Conservation (phyloP, 2,113 vertebrate genomes). For the Anarrhichthys ocellatus region DNA sequence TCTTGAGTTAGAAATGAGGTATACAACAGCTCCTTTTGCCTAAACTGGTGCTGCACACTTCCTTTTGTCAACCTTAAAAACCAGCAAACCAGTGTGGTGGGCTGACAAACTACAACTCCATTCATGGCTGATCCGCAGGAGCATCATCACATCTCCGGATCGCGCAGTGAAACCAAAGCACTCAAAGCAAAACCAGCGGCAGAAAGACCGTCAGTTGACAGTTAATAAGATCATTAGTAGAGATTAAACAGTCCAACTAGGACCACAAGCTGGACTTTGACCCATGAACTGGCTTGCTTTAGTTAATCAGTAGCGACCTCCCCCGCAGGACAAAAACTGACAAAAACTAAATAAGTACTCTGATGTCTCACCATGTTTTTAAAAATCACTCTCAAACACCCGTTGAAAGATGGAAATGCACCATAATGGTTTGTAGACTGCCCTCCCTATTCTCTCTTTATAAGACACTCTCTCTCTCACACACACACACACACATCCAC, state of each 20-base stretch:
- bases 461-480: conserved; percentile 16
- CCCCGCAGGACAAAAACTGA: conserved; percentile 27
- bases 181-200: conserved; percentile 40
- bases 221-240: not conserved
- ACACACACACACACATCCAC: conserved; percentile 55
- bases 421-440: conserved; percentile 68
- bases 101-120: conserved; percentile 26
- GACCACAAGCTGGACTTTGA: conserved; percentile 38
- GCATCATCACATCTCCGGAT: conserved; percentile 19
- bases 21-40: conserved; percentile 90
- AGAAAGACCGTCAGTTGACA: conserved; percentile 15
- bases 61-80: conserved; percentile 36
- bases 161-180: conserved; percentile 34
- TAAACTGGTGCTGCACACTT: conserved; percentile 60
- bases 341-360: conserved; percentile 18
- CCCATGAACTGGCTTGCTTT: conserved; percentile 36
- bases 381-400: conserved; percentile 44
- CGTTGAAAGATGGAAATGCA: conserved; percentile 68
- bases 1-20: conserved; percentile 97
- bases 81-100: conserved; percentile 63
- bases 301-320: conserved; percentile 43
- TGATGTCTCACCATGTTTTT: conserved; percentile 22
- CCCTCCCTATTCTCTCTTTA: conserved; percentile 45
- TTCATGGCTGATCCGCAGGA: conserved; percentile 37
- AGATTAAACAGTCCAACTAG: not conserved